Evolutionary conservation across 2,113 vertebrate species (phyloP), one percentile per base, ranked within the genome.

Genomic region (Aythya baeri): DNA sequence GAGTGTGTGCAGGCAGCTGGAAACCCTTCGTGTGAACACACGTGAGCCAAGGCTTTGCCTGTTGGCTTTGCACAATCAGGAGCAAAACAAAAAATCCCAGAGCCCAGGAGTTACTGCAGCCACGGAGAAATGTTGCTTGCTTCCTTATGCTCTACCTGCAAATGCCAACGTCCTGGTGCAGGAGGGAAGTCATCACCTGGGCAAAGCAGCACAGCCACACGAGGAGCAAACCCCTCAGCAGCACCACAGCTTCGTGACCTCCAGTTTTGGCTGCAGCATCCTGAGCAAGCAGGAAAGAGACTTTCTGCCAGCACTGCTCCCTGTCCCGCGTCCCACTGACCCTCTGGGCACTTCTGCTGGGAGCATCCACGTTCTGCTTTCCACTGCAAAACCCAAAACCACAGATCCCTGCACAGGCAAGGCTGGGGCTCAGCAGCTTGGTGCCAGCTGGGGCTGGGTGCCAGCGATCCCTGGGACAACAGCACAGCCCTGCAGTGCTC

Each of bases 81-180:
- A 61, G 23, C 2, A 8, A 63, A 6, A 5, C 5, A 7, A 4
- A 16, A 1, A 1, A 8, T 43, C 54, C 12, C 13, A 1, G 32
- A 29, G 10, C 9, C 1, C 54, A 3, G 31, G 0, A 2, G 58
- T 5, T 54, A 2, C 5, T 5, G 13, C 59, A 25, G 46, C 72
- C 55, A 0, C 26, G 2, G 0, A 17, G 32, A 22, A 65, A 16
- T 0, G 1, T 0, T 17, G 16, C 3, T 26, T 9, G 9, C 3
- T 31, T 1, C 0, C 32, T 16, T 9, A 2, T 2, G 65, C 12
- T 17, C n/a, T 1, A 1, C 3, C 38, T 29, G 49, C 74, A 17
- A 17, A 13, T 1, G 6, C 25, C 10, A 0, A 5, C 0, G 4
- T 8, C 58, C 31, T n/a, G 1, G 7, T 0, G 20, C 5, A 11